phyloP scores from a whole-genome alignment of 2,888 invertebrate species.

The Diarsia brunnea region DNA sequence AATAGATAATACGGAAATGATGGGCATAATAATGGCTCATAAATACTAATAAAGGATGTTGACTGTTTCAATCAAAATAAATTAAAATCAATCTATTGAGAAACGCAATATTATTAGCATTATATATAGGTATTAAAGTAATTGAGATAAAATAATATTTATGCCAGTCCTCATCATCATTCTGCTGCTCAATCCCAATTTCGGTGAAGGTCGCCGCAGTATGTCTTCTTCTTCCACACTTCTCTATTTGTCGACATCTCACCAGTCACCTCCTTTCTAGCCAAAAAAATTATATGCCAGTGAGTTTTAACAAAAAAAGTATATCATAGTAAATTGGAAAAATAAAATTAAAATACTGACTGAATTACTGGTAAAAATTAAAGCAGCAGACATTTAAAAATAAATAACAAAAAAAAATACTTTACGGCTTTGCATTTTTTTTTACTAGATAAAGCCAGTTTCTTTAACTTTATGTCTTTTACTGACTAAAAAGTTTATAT shows the following conservation, averaged over 20 bases:
- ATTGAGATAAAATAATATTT: neutral
- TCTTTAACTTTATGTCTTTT: neutral
- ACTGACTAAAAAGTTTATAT: slow-evolving; percentile 2
- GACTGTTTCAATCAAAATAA: slow-evolving; percentile 30
- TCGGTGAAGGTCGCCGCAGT: too few relatives aligned
- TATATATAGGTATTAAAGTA: neutral
- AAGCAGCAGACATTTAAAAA: neutral
- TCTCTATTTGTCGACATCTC: too few relatives aligned
- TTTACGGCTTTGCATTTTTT: neutral
- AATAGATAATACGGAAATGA: slow-evolving; percentile 7
- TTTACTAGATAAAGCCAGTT: neutral
- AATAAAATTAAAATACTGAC: neutral
- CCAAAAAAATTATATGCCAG: too few relatives aligned
- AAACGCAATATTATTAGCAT: slow-evolving; percentile 30
- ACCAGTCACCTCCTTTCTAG: too few relatives aligned
- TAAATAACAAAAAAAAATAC: neutral
- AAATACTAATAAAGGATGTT: slow-evolving; percentile 29
- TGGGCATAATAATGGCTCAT: slow-evolving; percentile 11
- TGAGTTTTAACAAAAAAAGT: too few relatives aligned
- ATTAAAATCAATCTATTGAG: slow-evolving; percentile 28
- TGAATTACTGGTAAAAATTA: neutral
- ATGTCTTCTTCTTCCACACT: too few relatives aligned
- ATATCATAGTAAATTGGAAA: neutral
- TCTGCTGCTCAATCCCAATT: too few relatives aligned
- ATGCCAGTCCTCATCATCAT: too few relatives aligned